Evolutionary conservation across 2,113 vertebrate species (phyloP).

Genomic region (Cyprinodon brontotheroides): DNA sequence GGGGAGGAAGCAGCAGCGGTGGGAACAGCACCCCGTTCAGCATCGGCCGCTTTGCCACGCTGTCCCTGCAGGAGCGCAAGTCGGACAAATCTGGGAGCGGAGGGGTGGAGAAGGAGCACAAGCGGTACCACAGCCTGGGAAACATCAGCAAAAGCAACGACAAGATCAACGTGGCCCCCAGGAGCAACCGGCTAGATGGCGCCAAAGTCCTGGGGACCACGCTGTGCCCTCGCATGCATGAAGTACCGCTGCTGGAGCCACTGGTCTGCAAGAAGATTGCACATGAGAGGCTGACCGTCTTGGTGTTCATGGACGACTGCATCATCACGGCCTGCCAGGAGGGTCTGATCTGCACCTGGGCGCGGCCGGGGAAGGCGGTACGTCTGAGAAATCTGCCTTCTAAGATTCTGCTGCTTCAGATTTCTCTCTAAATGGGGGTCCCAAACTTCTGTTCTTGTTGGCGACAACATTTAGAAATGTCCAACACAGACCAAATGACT

Average conservation of each 20-base stretch:
- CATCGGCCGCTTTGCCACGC: conserved; percentile 86
- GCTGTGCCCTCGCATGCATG: conserved; percentile 90
- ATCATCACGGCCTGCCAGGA: conserved; percentile 94
- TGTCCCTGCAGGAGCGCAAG: conserved; percentile 85
- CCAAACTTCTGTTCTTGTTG: no score
- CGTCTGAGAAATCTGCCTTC: conserved; percentile 28
- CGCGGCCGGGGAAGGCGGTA: conserved; percentile 87
- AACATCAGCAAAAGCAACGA: conserved; percentile 89
- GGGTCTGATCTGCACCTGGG: conserved; percentile 93
- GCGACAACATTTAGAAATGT: no score
- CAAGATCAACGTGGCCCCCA: conserved; percentile 80
- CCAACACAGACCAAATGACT: no score
- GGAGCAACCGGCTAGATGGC: conserved; percentile 81
- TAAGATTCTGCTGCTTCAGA: not conserved
- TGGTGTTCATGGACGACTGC: conserved; percentile 93
- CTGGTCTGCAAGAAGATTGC: conserved; percentile 94
- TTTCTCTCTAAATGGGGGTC: no score
- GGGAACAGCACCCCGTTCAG: conserved; percentile 75
- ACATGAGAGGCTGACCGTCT: conserved; percentile 89
- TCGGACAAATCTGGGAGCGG: conserved; percentile 77
- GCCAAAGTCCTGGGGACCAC: conserved; percentile 89
- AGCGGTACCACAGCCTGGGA: conserved; percentile 89
- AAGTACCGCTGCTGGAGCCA: conserved; percentile 91
- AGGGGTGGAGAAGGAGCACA: conserved; percentile 84
- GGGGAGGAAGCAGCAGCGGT: conserved; percentile 25